Conservation (phyloP, 2,113 vertebrate species). For the Phalacrocorax carbo region DNA sequence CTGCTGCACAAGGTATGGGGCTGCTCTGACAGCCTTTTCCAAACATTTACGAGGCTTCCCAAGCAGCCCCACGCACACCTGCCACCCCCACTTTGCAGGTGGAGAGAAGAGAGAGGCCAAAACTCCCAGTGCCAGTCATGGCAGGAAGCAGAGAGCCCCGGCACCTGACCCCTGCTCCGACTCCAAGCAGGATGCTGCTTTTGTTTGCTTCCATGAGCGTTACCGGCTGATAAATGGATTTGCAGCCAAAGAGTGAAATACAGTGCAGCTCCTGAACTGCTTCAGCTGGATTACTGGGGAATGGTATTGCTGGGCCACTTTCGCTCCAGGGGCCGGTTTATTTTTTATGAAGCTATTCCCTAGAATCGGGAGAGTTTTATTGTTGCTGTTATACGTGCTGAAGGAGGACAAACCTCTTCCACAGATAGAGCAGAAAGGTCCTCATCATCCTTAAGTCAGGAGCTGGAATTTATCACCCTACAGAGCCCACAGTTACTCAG, state of each 20-base stretch:
- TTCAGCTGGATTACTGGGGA: background rate
- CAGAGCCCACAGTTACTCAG: background rate
- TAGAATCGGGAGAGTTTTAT: background rate
- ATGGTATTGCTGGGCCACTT: background rate
- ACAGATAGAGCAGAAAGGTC: background rate
- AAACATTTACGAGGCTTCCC: background rate
- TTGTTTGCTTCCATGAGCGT: background rate
- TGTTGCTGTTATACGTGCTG: background rate
- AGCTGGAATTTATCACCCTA: background rate
- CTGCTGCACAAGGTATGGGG: background rate
- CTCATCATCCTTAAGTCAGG: background rate
- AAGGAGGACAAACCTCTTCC: background rate
- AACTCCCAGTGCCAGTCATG: background rate
- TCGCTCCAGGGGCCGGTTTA: background rate
- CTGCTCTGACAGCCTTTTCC: background rate
- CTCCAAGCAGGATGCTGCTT: background rate
- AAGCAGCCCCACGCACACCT: background rate
- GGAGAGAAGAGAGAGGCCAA: background rate
- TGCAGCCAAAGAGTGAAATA: slow-evolving; percentile 34
- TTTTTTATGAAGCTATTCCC: background rate
- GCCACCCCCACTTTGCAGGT: background rate
- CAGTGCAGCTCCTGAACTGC: background rate
- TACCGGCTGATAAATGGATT: slow-evolving; percentile 45
- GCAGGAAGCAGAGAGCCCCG: background rate
- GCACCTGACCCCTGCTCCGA: background rate